A percentile compares a stretch with the other conserved stretches of the same genome.
These are phyloP conservation scores for Lordiphosa mommai DNA, from an alignment of 1,140 invertebrate genomes.

Conservation along the genomic window DNA sequence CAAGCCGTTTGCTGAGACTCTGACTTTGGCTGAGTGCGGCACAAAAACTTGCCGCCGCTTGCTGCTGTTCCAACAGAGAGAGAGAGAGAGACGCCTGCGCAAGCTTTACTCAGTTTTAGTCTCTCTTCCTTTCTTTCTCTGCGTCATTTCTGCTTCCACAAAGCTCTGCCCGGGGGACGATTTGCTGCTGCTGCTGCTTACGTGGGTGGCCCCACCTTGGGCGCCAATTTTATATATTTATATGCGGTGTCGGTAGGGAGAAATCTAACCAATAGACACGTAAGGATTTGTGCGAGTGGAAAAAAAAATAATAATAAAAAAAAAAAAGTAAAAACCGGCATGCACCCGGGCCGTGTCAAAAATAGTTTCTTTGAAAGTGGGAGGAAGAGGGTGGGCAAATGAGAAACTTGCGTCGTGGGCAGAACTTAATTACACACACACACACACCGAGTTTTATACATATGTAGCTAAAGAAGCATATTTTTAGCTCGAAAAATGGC, in stretches of 20 bases:
- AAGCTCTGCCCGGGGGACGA: slow-evolving; percentile 68
- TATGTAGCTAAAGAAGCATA: slow-evolving; percentile 30
- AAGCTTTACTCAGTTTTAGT: slow-evolving; percentile 1
- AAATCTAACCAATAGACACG: slow-evolving; percentile 31
- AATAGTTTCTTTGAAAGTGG: not conserved
- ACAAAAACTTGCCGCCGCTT: slow-evolving; percentile 19
- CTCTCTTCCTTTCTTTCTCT: not conserved
- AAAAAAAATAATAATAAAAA: not conserved
- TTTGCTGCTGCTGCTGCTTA: slow-evolving; percentile 56
- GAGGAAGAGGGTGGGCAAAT: slow-evolving; percentile 19
- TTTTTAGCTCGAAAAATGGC: slow-evolving; percentile 55
- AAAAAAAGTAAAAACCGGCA: slow-evolving; percentile 29
- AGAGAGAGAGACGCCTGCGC: slow-evolving; percentile 27
- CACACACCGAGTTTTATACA: slow-evolving; percentile 8
- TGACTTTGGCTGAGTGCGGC: slow-evolving; percentile 16
- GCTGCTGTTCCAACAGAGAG: slow-evolving; percentile 20
- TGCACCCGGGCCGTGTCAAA: slow-evolving; percentile 8
- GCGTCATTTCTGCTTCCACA: slow-evolving; percentile 22
- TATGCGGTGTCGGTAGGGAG: too few relatives aligned
- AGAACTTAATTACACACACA: slow-evolving; percentile 62
- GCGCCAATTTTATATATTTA: slow-evolving; percentile 28
- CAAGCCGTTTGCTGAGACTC: slow-evolving; percentile 66
- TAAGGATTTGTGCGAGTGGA: slow-evolving; percentile 63
- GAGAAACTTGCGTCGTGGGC: slow-evolving; percentile 56
- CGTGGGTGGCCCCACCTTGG: slow-evolving; percentile 57